Evolutionary conservation across 2,888 invertebrate species (phyloP).

Genomic region (Nomada fucata): DNA sequence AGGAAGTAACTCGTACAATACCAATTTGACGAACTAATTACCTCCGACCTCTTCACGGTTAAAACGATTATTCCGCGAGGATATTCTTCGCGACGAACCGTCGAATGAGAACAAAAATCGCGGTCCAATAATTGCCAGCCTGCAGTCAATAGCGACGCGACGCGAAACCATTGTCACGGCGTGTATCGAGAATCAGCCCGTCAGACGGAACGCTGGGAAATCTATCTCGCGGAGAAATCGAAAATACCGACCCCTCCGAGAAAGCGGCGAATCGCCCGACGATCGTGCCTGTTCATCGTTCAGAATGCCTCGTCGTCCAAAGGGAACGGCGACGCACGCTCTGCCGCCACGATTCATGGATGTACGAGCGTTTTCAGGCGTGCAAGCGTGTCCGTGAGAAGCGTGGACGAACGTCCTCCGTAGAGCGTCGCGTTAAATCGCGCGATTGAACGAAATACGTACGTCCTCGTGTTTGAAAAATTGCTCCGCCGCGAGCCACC

Average conservation of each 20-base stretch:
- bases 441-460: constrained; percentile 28
- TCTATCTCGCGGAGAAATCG: too few relatives aligned
- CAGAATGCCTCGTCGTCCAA: not conserved
- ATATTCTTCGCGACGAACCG: too few relatives aligned
- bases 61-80: too few relatives aligned
- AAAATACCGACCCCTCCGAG: not conserved
- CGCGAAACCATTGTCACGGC: too few relatives aligned
- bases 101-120: too few relatives aligned
- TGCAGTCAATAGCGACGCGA: too few relatives aligned
- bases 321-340: not conserved
- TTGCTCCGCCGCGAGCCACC: constrained; percentile 28
- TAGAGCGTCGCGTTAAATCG: constrained; percentile 36
- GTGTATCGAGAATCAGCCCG: too few relatives aligned
- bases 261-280: not conserved
- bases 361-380: not conserved
- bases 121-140: too few relatives aligned
- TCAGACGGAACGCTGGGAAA: too few relatives aligned
- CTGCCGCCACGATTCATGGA: not conserved
- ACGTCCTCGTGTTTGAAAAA: constrained; percentile 43
- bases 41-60: too few relatives aligned
- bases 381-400: constrained; percentile 16
- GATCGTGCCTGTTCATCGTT: not conserved
- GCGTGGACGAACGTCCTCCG: not conserved
- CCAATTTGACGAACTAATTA: too few relatives aligned
- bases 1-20: too few relatives aligned